phyloP scores from a whole-genome alignment of 2,888 invertebrate species.

The Rotaria sp. region DNA sequence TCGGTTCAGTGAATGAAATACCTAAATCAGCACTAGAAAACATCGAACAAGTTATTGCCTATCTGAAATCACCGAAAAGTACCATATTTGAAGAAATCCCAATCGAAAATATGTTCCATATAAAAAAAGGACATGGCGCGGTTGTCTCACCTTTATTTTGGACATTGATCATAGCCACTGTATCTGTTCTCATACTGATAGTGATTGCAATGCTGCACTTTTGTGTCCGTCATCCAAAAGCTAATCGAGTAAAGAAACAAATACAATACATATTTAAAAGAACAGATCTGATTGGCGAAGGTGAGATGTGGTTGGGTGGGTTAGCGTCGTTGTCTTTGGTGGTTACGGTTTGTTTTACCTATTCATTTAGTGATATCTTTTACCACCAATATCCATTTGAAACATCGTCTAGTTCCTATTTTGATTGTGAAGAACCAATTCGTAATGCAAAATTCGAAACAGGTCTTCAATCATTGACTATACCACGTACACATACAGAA shows the following conservation, averaged over 20 bases:
- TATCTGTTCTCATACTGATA: neutral
- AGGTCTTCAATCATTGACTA: neutral
- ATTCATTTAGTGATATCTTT: too few species aligned
- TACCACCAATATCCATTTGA: neutral
- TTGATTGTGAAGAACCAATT: neutral
- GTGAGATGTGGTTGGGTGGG: too few species aligned
- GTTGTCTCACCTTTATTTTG: neutral
- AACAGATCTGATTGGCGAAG: too few species aligned
- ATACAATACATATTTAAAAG: too few species aligned
- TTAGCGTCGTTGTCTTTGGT: too few species aligned
- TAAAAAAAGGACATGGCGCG: neutral
- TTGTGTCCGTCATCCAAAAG: too few species aligned
- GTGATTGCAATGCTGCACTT: neutral
- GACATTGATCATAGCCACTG: neutral
- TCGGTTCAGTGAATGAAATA: neutral
- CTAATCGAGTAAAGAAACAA: neutral
- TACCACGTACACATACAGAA: neutral
- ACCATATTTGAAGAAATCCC: neutral
- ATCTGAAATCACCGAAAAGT: neutral
- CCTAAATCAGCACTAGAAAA: neutral
- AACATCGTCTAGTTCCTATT: too few species aligned
- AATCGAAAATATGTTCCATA: neutral
- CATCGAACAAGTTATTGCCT: neutral
- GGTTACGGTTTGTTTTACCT: too few species aligned
- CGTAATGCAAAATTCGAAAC: neutral